Percentiles rank a stretch among this genome's conserved stretches.
Evolutionary conservation across 2,797 vertebrate genomes (phyloP).

Genomic region (Loriculus beryllinus): DNA sequence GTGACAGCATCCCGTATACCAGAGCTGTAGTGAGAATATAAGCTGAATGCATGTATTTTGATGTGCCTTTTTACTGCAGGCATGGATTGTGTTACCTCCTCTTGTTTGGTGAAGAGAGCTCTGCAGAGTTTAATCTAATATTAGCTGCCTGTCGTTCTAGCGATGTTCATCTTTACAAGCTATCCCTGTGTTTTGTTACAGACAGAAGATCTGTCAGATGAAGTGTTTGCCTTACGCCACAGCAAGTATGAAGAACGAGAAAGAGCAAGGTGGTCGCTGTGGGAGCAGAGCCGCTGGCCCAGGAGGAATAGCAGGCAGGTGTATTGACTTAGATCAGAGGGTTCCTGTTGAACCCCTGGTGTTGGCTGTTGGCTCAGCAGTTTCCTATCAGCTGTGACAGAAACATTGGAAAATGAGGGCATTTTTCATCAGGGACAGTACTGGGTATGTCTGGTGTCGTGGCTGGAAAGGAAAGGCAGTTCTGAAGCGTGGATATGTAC

Average conservation of each 20-base stretch:
- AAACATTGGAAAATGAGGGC: background rate
- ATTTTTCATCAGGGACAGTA: background rate
- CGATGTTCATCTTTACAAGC: background rate
- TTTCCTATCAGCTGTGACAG: background rate
- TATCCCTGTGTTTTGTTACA: conserved; percentile 56
- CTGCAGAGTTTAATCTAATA: accelerated
- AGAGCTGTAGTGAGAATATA: background rate
- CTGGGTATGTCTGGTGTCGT: background rate
- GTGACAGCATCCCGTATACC: background rate
- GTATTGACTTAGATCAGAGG: conserved; percentile 15
- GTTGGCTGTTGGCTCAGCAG: background rate
- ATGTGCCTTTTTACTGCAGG: background rate
- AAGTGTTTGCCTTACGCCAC: conserved; percentile 83
- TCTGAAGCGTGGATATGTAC: background rate
- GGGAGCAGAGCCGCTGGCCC: conserved; percentile 81
- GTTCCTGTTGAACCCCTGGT: background rate
- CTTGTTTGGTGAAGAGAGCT: background rate
- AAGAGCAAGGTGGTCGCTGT: conserved; percentile 80
- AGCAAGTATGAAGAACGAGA: conserved; percentile 81
- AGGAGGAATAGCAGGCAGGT: conserved; percentile 82
- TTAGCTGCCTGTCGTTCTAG: background rate
- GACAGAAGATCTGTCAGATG: conserved; percentile 85
- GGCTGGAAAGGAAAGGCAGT: background rate
- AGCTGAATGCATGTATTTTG: background rate
- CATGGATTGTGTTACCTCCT: background rate